Evolutionary conservation across 1,140 invertebrate species (phyloP), one percentile per base, ranked within the genome.

Genomic region (Neocloeon triangulifer): DNA sequence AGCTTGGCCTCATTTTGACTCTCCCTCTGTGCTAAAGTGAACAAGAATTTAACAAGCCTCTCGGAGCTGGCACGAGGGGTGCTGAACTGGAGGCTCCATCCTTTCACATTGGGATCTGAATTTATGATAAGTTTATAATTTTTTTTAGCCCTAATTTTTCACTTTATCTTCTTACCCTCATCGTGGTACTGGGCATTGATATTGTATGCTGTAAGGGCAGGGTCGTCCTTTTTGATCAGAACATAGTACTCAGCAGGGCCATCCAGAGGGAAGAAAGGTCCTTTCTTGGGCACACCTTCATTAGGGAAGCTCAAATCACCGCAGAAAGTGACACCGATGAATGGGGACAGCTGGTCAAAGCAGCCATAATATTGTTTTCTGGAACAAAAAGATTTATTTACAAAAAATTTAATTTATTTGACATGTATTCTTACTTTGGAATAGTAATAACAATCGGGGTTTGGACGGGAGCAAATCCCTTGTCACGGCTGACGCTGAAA

Each of bases 321-420:
- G 42, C 77, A 82, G 18, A 79, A 43, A 2, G 68, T 73, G 1
- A 81, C 25, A 1, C 78, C 78, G 14, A 75, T 39, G 4, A 69
- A 37, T 3, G 49, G 43, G 12, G 64, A 61, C 1, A 78, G 48
- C 43, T 79, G 73, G 39, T 77, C 73, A 34, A 78, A 70, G 40
- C 74, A 78, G 23, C 65, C 62, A 1, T 59, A 49, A 43, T 67
- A 67, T 23, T 69, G 52, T 36, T 57, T 59, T 33, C 45, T 45
- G 16, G 26, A 17, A 32, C n/a, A n/a, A n/a, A n/a, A n/a, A n/a
- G n/a, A n/a, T n/a, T n/a, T n/a, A n/a, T n/a, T n/a, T 8, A 23
- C 22, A 23, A 23, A 23, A 8, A 8, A 8, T 8, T 12, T 23
- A 23, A 12, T 12, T 12, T 23, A 23, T 23, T 8, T 8, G 12